Base-by-base conservation (phyloP, 1,140 invertebrate genomes). In the Tachypleus tridentatus region DNA sequence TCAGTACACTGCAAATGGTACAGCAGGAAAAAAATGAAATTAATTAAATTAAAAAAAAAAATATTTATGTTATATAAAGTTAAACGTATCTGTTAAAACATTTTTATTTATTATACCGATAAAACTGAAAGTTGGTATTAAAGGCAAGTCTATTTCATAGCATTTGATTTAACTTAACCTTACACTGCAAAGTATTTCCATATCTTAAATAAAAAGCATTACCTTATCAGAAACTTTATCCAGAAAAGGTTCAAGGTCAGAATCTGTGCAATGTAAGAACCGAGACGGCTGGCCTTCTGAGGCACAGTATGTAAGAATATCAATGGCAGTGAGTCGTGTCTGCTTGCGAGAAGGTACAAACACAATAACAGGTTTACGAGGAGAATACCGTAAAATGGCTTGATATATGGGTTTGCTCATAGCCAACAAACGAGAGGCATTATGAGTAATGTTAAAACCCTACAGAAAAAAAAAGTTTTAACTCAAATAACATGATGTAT, bases 361-460 rank as follows among this genome's bases (percentile, higher is more conserved):
- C n/a, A 99, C 85, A 57, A 97, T 87, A 0, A 87, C 90, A 0
- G 97, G 95, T 74, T 92, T 92, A 68, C 87, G 84, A 0, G 87
- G 84, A 61, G 91, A 91, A 73, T 96, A 85, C 57, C 90, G 84
- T 3, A 89, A 70, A n/a, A 99, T 91, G 1, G 92, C 86, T 74
- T 97, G 94, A 77, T 98, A 99, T 0, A 93, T 87, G 0, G 97
- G 97, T 75, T 97, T 97, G 0, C 90, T 88, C 97, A 99, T 99
- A 0, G 96, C 92, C 3, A 96, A 86, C 3, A 99, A 81, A 49
- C 97, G 82, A 0, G 95, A 94, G 3, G 89, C 89, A 75, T 97
- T 97, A 78, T 99, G 96, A 0, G 93, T 96, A 9, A 98, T 91
- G 79, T 98, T 99, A 75, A 97, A 93, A 8, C 96, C 94, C 81